Evolutionary conservation across 1,140 invertebrate genomes (phyloP), one percentile per base, ranked within the genome.

Genomic region (Bombus picipes): DNA sequence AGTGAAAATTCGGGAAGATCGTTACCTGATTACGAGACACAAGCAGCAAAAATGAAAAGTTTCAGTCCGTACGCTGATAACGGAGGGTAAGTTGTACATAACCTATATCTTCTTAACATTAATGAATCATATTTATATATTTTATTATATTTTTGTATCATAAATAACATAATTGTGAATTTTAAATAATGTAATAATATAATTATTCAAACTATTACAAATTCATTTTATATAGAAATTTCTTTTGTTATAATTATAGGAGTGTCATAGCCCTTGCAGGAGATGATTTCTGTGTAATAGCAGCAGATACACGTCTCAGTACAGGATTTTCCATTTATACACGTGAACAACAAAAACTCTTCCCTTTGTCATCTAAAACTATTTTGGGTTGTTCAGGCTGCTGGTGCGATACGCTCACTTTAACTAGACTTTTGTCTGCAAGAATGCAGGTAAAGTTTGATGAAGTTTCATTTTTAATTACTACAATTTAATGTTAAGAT

Each of bases 341-440:
- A 0, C 96, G 99, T 41, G 96, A 98, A 43, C 98, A 98, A 92
- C 97, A 98, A 62, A 99, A 99, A 94, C 93, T 98, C 10, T 98
- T 98, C 86, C 94, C 96, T 87, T 94, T 99, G 53, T 98, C 98
- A 0, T 94, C 97, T 1, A 96, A 95, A 65, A 99, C 99, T 53
- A 97, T 99, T 74, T 95, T 99, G 65, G 99, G 98, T 6, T 97
- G 97, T 89, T 97, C 98, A 81, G 99, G 99, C 59, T 99, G 99
- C 95, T 99, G 99, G 98, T 99, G 99, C 91, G 99, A 99, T 96
- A 98, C 98, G n/a, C 95, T 99, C 3, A 98, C 99, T 37, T 96
- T 99, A 10, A 98, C 98, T 10, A 97, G 98, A 89, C 95, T 99
- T 81, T 94, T 99, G 47, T 95, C 97, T 88, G 98, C 98, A 85